Percentiles rank a stretch among this genome's conserved stretches.
Conservation (phyloP, 2,888 invertebrate genomes). For the Congeria kusceri region DNA sequence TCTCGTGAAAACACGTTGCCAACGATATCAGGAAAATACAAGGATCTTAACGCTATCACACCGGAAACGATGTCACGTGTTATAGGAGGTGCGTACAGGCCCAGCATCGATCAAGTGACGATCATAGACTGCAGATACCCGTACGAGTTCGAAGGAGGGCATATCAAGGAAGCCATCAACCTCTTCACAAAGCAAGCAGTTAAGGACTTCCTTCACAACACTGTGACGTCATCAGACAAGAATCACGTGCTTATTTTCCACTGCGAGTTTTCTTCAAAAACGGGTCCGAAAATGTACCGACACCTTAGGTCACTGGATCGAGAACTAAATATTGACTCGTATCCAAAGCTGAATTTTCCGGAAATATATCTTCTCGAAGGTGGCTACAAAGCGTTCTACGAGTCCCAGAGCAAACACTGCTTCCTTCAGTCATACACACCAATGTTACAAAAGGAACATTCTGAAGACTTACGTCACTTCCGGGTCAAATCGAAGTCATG, state of each 20-base stretch:
- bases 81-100: background rate
- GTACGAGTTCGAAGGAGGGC: slow-evolving; percentile 1
- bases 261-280: slow-evolving; percentile 6
- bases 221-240: slow-evolving; percentile 5
- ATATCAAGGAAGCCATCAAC: background rate
- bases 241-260: slow-evolving; percentile 9
- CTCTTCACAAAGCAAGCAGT: background rate
- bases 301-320: slow-evolving; percentile 6
- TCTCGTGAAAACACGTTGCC: no score
- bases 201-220: background rate
- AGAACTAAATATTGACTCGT: background rate
- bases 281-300: slow-evolving; percentile 3
- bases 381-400: background rate
- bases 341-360: background rate
- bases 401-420: background rate
- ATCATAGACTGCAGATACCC: slow-evolving; percentile 4
- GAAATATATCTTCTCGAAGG: background rate
- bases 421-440: background rate
- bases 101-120: background rate
- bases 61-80: background rate
- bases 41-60: no score
- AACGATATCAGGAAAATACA: no score
- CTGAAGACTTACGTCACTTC: background rate
- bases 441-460: slow-evolving; percentile 2
- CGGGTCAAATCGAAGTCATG: background rate